Conservation (phyloP, 2,113 vertebrate genomes). For the Symphodus melops region DNA sequence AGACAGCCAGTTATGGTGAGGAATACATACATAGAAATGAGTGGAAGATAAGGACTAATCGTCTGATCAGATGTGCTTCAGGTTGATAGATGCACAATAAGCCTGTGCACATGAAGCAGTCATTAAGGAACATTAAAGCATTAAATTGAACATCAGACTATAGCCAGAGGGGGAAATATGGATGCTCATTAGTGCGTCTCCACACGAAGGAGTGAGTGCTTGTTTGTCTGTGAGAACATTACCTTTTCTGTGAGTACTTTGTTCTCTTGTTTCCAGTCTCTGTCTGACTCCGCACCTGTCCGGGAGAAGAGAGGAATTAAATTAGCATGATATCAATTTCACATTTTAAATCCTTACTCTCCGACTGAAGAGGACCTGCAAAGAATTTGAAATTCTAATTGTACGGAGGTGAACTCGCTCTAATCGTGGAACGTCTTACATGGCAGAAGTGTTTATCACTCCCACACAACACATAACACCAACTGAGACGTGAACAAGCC, state of each 20-base stretch:
- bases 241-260: constrained; percentile 59
- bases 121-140: constrained; percentile 74
- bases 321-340: constrained; percentile 57
- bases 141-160: constrained; percentile 77
- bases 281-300: constrained; percentile 59
- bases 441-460: constrained; percentile 29
- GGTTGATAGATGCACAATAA: constrained; percentile 76
- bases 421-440: constrained; percentile 5
- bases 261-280: constrained; percentile 44
- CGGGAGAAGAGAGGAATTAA: constrained; percentile 42
- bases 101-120: constrained; percentile 67
- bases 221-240: constrained; percentile 39
- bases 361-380: constrained; percentile 14
- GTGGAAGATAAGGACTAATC: constrained; percentile 72
- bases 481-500: constrained; percentile 11
- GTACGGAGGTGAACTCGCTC: constrained; percentile 5
- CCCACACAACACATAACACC: constrained; percentile 23
- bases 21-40: constrained; percentile 73
- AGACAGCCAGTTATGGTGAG: constrained; percentile 58
- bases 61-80: constrained; percentile 76
- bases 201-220: constrained; percentile 40
- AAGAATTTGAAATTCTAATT: constrained; percentile 57
- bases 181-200: constrained; percentile 57
- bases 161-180: constrained; percentile 63
- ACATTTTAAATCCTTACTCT: constrained; percentile 34